Percentiles rank a stretch among this genome's conserved stretches.
phyloP scores from a whole-genome alignment of 2,797 vertebrate genomes.

The Gallinago stenura region DNA sequence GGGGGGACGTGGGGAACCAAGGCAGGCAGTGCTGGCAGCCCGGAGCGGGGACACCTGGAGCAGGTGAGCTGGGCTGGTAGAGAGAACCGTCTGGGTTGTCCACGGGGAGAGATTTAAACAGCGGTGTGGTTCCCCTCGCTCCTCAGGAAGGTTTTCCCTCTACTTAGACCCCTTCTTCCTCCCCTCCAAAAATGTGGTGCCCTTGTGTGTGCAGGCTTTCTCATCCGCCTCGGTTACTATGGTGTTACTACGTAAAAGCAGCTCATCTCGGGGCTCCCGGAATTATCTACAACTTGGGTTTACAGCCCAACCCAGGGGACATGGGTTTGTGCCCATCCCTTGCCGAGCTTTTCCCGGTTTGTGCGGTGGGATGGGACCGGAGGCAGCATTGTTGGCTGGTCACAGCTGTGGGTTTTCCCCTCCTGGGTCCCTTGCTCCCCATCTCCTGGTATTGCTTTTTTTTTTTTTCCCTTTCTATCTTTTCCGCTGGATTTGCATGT shows the following conservation, averaged over 20 bases:
- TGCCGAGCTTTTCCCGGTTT: not conserved
- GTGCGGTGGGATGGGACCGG: fast-evolving
- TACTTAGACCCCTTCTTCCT: not conserved
- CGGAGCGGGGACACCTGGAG: not conserved
- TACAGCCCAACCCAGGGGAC: not conserved
- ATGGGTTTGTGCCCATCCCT: fast-evolving
- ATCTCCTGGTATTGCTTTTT: not conserved
- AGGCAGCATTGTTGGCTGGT: not conserved
- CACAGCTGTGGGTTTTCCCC: fast-evolving
- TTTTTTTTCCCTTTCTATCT: not conserved
- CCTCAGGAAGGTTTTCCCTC: not conserved
- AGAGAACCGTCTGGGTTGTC: not conserved
- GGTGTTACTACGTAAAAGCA: slow-evolving; percentile 19
- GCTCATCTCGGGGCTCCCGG: not conserved
- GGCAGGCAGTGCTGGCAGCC: not conserved
- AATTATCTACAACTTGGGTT: not conserved
- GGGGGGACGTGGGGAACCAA: fast-evolving
- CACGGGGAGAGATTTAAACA: not conserved
- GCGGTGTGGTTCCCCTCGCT: not conserved
- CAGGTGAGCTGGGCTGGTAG: not conserved
- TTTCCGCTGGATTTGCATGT: not conserved
- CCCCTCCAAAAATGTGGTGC: not conserved
- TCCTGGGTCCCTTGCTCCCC: not conserved
- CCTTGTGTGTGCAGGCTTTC: not conserved
- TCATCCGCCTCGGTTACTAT: slow-evolving; percentile 11